Evolutionary conservation across 2,113 vertebrate species (phyloP), one percentile per base, ranked within the genome.

Genomic region (Apeltes quadracus): DNA sequence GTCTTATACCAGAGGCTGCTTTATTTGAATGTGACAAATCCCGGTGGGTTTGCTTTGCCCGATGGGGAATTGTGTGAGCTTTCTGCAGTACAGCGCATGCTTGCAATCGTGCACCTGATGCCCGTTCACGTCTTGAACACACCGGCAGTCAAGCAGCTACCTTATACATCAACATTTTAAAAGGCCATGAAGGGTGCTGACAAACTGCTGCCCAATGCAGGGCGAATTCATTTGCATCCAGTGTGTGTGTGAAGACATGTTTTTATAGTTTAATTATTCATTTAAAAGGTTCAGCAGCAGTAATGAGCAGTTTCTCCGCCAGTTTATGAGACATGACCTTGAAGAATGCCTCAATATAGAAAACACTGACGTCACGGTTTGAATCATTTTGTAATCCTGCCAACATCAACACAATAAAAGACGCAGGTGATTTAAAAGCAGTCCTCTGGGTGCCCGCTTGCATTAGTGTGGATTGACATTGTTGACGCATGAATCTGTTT

Each of bases 401-500:
- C 59, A 46, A 82, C 20, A 74, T 14, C 20, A 4, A 73, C 72
- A 79, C 61, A 76, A 79, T 81, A 81, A 74, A 78, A 46, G 69
- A 59, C 12, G 43, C 43, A 59, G 54, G 69, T 80, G 72, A 72
- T 76, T 83, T 82, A 76, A 81, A 84, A 69, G 53, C 44, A 75
- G 54, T 41, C 70, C 72, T 73, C 59, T 53, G 75, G 67, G 83
- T 36, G 32, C 57, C 4, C 1, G n/a, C 34, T 16, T 32, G 71
- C 53, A 48, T 71, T 51, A 39, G 59, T 46, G n/a, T 64, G 23
- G 63, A 59, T 69, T 64, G n/a, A 44, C 62, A 66, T 18, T 51
- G 57, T 56, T 73, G 76, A 78, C 11, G 59, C 61, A 69, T 74
- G 73, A 61, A 80, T 85, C 84, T 85, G 61, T 29, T 41, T 54